Evolutionary conservation across 2,888 invertebrate genomes (phyloP), one percentile per base, ranked within the genome.

Genomic region (Noctua pronuba): DNA sequence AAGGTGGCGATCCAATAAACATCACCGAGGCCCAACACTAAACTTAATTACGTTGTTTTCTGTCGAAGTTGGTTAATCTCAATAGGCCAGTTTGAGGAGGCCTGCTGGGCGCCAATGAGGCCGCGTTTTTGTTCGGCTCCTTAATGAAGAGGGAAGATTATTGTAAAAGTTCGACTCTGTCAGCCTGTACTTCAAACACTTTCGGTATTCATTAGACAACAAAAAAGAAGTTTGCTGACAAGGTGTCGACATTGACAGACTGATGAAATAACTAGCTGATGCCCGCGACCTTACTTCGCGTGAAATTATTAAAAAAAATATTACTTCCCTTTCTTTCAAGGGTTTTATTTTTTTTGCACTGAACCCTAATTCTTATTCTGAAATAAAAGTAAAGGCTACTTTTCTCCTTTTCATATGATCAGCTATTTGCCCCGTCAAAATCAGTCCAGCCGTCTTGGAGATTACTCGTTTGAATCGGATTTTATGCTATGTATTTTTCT

Each of bases 11-110:
- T 92, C 91, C 85, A 92, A 93, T 93, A 90, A 92, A 91, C 91
- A 91, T 89, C 87, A 68, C 81, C 82, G 88, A 79, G 86, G 86
- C 77, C 89, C 85, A 91, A 90, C 89, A 89, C 88, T 86, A 90
- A 92, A 93, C 92, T 93, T 92, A 92, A 93, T 93, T 92, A 93
- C 90, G 86, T 90, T 93, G 94, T 94, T 93, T 92, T 91, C 91
- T 90, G 88, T 87, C 86, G 75, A 91, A 93, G 88, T 93, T 92
- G 86, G 90, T 90, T 94, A 94, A 93, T 93, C 93, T 93, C 93
- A 91, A 93, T 91, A 86, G 92, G 89, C 89, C 89, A 87, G 91
- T 88, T 91, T 87, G 87, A 89, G 89, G 64, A 38, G 79, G 62
- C 76, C 67, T 79, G 88, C 71, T 80, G 87, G 89, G 86, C 89